These are phyloP conservation scores for Huso huso DNA, from an alignment of 2,797 vertebrate species.

Conservation along the genomic window DNA sequence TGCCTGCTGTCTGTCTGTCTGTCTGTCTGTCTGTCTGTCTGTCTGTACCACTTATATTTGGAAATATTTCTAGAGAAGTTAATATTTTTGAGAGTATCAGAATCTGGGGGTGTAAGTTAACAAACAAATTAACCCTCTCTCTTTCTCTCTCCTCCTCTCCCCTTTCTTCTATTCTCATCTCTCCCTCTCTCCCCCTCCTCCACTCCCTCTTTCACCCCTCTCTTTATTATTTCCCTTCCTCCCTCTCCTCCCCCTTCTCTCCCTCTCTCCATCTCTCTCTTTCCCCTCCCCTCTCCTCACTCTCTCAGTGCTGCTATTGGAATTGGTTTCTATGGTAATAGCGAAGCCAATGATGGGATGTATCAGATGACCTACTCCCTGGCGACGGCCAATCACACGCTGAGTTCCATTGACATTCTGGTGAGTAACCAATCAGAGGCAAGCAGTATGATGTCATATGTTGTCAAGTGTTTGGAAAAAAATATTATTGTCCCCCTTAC, in stretches of 20 bases:
- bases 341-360: conserved; percentile 88
- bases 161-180: conserved; percentile 27
- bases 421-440: conserved; percentile 51
- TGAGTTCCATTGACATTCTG: conserved; percentile 79
- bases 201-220: conserved; percentile 3
- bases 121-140: conserved; percentile 24
- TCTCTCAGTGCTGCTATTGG: conserved; percentile 79
- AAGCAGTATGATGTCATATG: too few species aligned
- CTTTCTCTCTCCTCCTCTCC: conserved; percentile 32
- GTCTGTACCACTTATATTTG: too few species aligned
- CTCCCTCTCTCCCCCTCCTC: conserved; percentile 16
- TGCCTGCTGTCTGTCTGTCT: too few species aligned
- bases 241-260: neutral
- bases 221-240: neutral
- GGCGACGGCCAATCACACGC: conserved; percentile 85
- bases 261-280: conserved; percentile 4
- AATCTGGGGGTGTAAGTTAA: conserved; percentile 28
- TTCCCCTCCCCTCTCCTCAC: conserved; percentile 10
- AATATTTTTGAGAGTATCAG: conserved; percentile 31
- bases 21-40: too few species aligned
- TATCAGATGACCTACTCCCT: conserved; percentile 88
- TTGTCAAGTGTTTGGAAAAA: too few species aligned
- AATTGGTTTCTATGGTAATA: conserved; percentile 95
- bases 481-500: too few species aligned
- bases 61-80: neutral